These are phyloP conservation scores for Cygnus olor DNA, from an alignment of 2,797 vertebrate genomes.

Conservation along the genomic window DNA sequence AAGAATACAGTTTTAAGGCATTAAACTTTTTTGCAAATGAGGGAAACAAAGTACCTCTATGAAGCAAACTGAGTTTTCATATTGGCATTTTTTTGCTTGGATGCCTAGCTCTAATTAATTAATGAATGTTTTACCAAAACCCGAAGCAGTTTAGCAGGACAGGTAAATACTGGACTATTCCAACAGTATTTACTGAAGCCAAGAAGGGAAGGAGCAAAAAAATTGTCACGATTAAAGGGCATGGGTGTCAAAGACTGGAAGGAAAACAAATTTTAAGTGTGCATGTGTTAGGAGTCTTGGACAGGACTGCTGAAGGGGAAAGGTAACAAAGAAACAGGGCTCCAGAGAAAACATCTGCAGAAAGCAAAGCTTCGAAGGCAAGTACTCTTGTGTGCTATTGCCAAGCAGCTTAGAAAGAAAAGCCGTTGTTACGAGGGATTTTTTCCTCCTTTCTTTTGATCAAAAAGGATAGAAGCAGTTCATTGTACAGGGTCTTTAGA, in stretches of 20 bases:
- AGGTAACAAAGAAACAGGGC: background rate
- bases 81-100: background rate
- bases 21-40: background rate
- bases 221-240: background rate
- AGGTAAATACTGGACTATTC: background rate
- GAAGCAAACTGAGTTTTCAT: background rate
- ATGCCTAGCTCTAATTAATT: background rate
- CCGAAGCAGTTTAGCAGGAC: background rate
- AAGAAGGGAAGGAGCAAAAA: background rate
- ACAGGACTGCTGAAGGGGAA: background rate
- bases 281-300: background rate
- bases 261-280: background rate
- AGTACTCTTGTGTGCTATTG: background rate
- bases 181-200: background rate
- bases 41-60: background rate
- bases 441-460: background rate
- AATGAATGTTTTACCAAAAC: background rate
- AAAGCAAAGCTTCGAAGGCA: background rate
- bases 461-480: background rate
- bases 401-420: constrained; percentile 8
- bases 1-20: background rate
- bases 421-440: background rate
- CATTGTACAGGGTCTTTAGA: background rate
- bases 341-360: constrained; percentile 42
- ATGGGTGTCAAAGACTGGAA: background rate